Percentiles rank a stretch among this genome's conserved stretches.
phyloP scores from a whole-genome alignment of 2,797 vertebrate genomes.

The Loris lydekkerianus region DNA sequence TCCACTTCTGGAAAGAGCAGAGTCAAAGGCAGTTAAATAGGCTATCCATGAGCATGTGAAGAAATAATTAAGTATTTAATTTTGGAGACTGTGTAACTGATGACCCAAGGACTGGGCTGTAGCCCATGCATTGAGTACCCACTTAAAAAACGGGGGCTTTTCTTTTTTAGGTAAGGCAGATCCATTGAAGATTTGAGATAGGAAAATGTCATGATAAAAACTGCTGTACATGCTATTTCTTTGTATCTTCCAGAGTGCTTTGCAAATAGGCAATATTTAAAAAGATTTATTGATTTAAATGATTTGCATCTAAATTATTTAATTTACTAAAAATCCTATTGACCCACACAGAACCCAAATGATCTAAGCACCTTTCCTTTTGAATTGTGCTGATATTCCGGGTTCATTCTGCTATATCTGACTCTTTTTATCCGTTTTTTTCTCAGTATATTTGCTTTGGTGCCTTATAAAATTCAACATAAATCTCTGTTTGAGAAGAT shows the following conservation, averaged over 20 bases:
- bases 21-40: neutral
- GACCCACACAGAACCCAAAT: constrained; percentile 49
- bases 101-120: neutral
- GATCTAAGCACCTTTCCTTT: constrained; percentile 29
- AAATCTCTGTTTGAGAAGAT: constrained; percentile 65
- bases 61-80: neutral
- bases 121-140: neutral
- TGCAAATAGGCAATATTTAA: constrained; percentile 40
- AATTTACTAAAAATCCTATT: constrained; percentile 45
- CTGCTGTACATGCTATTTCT: neutral
- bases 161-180: constrained; percentile 9
- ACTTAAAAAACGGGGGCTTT: neutral
- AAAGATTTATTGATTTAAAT: constrained; percentile 62
- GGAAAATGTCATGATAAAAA: constrained; percentile 59
- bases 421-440: constrained; percentile 31
- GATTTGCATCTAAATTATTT: constrained; percentile 61
- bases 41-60: neutral
- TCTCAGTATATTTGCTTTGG: constrained; percentile 55
- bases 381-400: constrained; percentile 44
- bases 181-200: constrained; percentile 28
- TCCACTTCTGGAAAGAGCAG: neutral
- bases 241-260: constrained; percentile 4
- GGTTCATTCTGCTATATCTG: constrained; percentile 30
- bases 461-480: constrained; percentile 73
- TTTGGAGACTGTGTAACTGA: neutral